phyloP scores from a whole-genome alignment of 1,140 invertebrate species.

The Drosophila kikkawai region DNA sequence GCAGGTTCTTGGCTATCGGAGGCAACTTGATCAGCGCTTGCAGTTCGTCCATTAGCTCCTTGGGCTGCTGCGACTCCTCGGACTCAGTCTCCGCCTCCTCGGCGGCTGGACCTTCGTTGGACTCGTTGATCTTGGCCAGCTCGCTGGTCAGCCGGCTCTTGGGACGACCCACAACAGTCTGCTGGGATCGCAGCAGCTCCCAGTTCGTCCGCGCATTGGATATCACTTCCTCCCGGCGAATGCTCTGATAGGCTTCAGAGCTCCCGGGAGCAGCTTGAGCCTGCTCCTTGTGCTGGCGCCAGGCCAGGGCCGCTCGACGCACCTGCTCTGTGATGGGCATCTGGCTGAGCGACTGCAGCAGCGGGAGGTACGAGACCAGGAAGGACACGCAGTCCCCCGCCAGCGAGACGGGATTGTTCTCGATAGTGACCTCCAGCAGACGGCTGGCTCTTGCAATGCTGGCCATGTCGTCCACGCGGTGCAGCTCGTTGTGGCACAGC shows the following conservation, averaged over 20 bases:
- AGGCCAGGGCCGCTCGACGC: conserved; percentile 90
- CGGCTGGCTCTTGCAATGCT: conserved; percentile 90
- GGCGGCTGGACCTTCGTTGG: conserved; percentile 59
- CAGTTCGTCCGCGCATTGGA: conserved; percentile 93
- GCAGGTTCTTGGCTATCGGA: conserved; percentile 45
- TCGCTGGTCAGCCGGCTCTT: conserved; percentile 71
- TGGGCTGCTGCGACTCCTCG: conserved; percentile 87
- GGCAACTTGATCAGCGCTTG: conserved; percentile 79
- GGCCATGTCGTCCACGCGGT: conserved; percentile 92
- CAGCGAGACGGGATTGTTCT: conserved; percentile 93
- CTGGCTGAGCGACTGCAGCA: conserved; percentile 89
- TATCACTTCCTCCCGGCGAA: conserved; percentile 90
- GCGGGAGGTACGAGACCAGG: conserved; percentile 91
- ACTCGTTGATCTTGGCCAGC: conserved; percentile 75
- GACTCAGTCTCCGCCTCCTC: conserved; percentile 86
- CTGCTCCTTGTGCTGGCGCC: conserved; percentile 90
- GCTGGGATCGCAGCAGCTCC: conserved; percentile 90
- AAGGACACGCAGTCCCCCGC: conserved; percentile 91
- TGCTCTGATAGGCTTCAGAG: conserved; percentile 89
- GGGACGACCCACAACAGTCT: conserved; percentile 57
- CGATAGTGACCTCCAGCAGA: conserved; percentile 92
- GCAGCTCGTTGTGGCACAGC: conserved; percentile 84
- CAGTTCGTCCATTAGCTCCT: conserved; percentile 86
- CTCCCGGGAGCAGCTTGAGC: conserved; percentile 89
- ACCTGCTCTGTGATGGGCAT: conserved; percentile 92